Evolutionary conservation across 2,888 invertebrate species (phyloP).

Genomic region (Busseola fusca): DNA sequence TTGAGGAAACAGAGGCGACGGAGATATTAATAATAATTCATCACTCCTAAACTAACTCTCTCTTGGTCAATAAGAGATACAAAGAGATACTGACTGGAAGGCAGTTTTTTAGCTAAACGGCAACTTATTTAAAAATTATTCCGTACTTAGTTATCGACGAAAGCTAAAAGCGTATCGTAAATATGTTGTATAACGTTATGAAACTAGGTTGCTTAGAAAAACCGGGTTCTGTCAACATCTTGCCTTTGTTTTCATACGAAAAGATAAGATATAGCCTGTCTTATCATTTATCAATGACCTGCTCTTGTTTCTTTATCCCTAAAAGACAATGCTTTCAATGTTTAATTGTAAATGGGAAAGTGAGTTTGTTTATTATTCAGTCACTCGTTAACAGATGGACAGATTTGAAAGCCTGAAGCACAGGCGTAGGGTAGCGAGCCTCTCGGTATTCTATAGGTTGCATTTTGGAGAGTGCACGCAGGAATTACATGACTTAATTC

Average conservation of each 20-base stretch:
- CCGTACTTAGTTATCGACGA: not conserved
- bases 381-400: too few relatives aligned
- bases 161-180: too few relatives aligned
- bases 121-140: not conserved
- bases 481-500: too few relatives aligned
- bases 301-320: slow-evolving; percentile 10
- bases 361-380: too few relatives aligned
- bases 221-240: slow-evolving; percentile 30
- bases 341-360: not conserved
- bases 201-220: slow-evolving; percentile 23
- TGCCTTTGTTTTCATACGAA: slow-evolving; percentile 16
- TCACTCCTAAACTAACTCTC: too few relatives aligned
- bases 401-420: too few relatives aligned
- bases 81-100: too few relatives aligned
- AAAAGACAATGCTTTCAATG: not conserved
- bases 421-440: too few relatives aligned
- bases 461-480: too few relatives aligned
- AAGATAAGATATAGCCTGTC: slow-evolving; percentile 38
- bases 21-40: not conserved
- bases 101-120: not conserved
- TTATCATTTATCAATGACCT: slow-evolving; percentile 45
- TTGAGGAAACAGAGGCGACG: slow-evolving; percentile 29
- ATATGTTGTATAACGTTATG: not conserved
- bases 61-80: too few relatives aligned
- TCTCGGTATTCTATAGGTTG: too few relatives aligned